A percentile compares a stretch with the other conserved stretches of the same genome.
phyloP scores from a whole-genome alignment of 2,888 invertebrate species.

The Harpalus rubripes region DNA sequence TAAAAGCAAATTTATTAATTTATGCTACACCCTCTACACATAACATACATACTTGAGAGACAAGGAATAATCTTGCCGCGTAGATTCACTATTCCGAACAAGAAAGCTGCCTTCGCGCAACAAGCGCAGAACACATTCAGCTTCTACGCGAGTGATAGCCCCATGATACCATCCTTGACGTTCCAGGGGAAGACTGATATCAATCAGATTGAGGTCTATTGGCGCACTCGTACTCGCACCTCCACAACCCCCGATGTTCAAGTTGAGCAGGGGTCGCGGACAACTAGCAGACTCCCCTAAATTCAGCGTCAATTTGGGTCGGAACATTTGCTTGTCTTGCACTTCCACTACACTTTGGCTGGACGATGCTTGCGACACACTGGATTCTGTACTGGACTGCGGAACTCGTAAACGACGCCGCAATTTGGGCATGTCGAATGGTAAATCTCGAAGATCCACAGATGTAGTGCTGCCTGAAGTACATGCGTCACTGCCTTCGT shows the following conservation, averaged over 20 bases:
- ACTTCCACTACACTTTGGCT: slow-evolving; percentile 89
- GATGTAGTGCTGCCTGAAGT: slow-evolving; percentile 86
- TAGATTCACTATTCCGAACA: slow-evolving; percentile 95
- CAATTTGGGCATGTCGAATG: slow-evolving; percentile 95
- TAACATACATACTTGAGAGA: slow-evolving; percentile 91
- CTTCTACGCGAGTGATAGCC: slow-evolving; percentile 93
- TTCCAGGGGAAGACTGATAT: slow-evolving; percentile 89
- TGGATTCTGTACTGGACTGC: slow-evolving; percentile 83
- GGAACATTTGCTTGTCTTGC: slow-evolving; percentile 81
- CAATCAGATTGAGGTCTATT: slow-evolving; percentile 88
- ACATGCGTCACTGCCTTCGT: slow-evolving; percentile 83
- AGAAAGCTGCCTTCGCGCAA: slow-evolving; percentile 95
- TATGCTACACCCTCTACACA: neutral
- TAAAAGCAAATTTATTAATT: neutral
- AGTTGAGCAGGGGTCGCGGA: slow-evolving; percentile 76
- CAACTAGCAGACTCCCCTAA: slow-evolving; percentile 80
- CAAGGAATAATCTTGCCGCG: slow-evolving; percentile 94
- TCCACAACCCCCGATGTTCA: slow-evolving; percentile 78
- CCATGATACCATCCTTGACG: slow-evolving; percentile 99
- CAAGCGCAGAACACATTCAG: slow-evolving; percentile 91
- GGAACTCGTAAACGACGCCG: slow-evolving; percentile 86
- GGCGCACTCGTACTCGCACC: slow-evolving; percentile 77
- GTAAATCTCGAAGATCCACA: slow-evolving; percentile 89
- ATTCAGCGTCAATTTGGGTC: slow-evolving; percentile 87
- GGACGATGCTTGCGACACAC: slow-evolving; percentile 89